Evolutionary conservation across 1,140 invertebrate genomes (phyloP).

Genomic region (Rhagoletis zephyria): DNA sequence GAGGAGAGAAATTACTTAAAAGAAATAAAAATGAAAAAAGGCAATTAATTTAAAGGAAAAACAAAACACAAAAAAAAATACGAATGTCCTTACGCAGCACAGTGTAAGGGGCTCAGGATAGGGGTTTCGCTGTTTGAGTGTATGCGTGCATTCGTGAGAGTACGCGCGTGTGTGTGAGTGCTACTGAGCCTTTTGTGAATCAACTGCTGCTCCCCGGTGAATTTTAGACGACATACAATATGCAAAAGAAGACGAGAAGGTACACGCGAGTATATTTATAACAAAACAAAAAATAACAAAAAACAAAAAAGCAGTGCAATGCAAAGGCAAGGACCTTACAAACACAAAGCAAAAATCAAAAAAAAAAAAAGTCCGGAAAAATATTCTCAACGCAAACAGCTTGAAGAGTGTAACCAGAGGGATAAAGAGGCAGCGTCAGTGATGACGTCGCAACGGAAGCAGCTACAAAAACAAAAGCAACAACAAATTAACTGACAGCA

Average conservation of each 20-base stretch:
- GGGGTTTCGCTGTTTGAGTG: background rate
- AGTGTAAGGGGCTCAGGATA: background rate
- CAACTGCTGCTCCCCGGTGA: constrained; percentile 29
- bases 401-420: constrained; percentile 29
- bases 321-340: background rate
- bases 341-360: background rate
- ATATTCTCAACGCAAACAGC: background rate
- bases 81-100: background rate
- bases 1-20: no score
- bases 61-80: background rate
- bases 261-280: background rate
- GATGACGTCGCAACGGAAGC: background rate
- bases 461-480: background rate
- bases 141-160: background rate
- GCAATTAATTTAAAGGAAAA: constrained; percentile 1
- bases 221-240: background rate
- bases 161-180: background rate
- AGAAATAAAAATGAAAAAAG: constrained; percentile 2
- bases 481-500: constrained; percentile 3
- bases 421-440: background rate
- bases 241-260: background rate
- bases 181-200: background rate
- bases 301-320: background rate
- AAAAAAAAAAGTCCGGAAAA: background rate
- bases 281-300: background rate